Conservation (phyloP, 2,888 invertebrate species). For the Tinea trinotella region DNA sequence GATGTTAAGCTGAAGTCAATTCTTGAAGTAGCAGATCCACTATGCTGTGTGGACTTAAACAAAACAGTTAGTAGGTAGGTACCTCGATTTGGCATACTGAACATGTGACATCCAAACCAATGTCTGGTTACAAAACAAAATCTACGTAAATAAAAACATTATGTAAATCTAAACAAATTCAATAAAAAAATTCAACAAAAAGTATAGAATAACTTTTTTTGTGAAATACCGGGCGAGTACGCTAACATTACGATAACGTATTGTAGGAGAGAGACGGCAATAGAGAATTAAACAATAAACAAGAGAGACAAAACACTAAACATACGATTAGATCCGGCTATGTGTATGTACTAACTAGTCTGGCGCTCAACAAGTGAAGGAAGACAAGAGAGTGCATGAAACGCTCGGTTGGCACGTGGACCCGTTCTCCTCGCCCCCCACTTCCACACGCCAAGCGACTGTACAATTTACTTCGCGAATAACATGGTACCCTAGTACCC, state of each 20-base stretch:
- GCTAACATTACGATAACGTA: slow-evolving; percentile 9
- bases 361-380: slow-evolving; percentile 50
- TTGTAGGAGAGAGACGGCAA: neutral
- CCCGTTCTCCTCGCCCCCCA: slow-evolving; percentile 32
- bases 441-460: slow-evolving; percentile 31
- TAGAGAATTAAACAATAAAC: neutral
- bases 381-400: slow-evolving; percentile 6
- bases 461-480: slow-evolving; percentile 20
- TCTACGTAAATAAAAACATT: too few species aligned
- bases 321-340: slow-evolving; percentile 2
- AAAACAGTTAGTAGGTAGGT: too few species aligned
- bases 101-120: too few species aligned
- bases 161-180: too few species aligned
- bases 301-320: neutral
- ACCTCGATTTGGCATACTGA: too few species aligned
- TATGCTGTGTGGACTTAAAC: too few species aligned
- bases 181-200: too few species aligned
- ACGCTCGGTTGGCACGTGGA: slow-evolving; percentile 62
- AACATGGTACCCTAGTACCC: slow-evolving; percentile 50
- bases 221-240: neutral
- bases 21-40: too few species aligned
- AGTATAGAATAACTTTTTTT: slow-evolving; percentile 6
- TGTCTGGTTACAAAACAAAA: too few species aligned
- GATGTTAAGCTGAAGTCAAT: too few species aligned
- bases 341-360: neutral